Evolutionary conservation across 2,113 vertebrate genomes (phyloP).

Genomic region (Rana temporaria): DNA sequence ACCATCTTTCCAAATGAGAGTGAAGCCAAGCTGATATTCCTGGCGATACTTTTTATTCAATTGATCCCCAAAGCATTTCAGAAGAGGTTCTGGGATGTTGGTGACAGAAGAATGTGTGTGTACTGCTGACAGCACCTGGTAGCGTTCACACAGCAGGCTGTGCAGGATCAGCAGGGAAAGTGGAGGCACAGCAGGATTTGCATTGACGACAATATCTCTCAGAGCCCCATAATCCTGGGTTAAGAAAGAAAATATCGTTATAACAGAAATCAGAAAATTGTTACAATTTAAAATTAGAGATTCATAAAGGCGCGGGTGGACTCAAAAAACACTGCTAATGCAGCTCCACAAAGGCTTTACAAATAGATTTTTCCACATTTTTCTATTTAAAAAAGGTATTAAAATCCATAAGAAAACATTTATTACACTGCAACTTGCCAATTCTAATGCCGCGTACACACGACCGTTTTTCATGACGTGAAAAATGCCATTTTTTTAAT

Average conservation of each 20-base stretch:
- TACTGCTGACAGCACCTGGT: conserved; percentile 85
- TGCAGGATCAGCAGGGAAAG: conserved; percentile 90
- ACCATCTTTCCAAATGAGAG: conserved; percentile 98
- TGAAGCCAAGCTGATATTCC: conserved; percentile 91
- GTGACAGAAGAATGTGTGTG: conserved; percentile 90
- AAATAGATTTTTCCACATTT: too few relatives aligned
- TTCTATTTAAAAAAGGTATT: too few relatives aligned
- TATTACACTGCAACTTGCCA: too few relatives aligned
- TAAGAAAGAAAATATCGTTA: conserved; percentile 20
- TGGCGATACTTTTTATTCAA: conserved; percentile 80
- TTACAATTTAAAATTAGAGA: too few relatives aligned
- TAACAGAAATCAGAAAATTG: not conserved
- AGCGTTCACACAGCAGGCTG: conserved; percentile 84
- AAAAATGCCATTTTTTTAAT: too few relatives aligned
- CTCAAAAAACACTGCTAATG: too few relatives aligned
- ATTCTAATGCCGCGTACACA: too few relatives aligned
- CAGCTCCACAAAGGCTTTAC: too few relatives aligned
- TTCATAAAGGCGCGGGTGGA: too few relatives aligned
- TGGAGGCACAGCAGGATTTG: conserved; percentile 85
- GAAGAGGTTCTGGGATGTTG: conserved; percentile 78
- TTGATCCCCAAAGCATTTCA: conserved; percentile 89
- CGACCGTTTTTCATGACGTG: too few relatives aligned
- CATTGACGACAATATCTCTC: conserved; percentile 94
- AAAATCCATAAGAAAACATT: too few relatives aligned
- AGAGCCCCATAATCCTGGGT: conserved; percentile 86